Evolutionary conservation across 2,797 vertebrate species (phyloP).

Genomic region (Fringilla coelebs): DNA sequence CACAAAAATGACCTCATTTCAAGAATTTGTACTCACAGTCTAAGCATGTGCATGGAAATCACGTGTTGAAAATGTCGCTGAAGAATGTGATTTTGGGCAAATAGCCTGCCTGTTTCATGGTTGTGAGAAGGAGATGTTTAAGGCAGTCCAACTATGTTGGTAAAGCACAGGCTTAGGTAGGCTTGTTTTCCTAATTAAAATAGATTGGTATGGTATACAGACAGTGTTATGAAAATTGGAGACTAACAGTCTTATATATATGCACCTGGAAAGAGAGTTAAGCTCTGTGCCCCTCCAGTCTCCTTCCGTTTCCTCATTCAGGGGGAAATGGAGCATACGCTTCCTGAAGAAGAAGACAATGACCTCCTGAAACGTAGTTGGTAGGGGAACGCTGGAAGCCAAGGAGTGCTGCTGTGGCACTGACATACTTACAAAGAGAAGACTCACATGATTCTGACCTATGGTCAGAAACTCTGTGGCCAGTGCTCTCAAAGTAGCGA

Average conservation of each 20-base stretch:
- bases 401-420: background rate
- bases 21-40: background rate
- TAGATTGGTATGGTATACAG: background rate
- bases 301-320: background rate
- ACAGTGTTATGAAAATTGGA: background rate
- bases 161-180: background rate
- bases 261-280: background rate
- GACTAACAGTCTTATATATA: too few relatives aligned
- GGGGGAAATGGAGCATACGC: background rate
- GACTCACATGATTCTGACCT: fast-evolving
- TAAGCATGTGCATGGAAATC: background rate
- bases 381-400: background rate
- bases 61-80: background rate
- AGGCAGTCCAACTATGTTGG: background rate
- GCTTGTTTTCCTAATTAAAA: background rate
- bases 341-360: background rate
- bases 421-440: background rate
- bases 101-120: background rate
- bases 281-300: background rate
- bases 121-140: background rate
- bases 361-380: background rate
- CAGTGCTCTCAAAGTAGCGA: background rate
- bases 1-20: background rate
- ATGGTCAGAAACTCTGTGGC: background rate
- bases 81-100: background rate